These are phyloP conservation scores for Balearica regulorum DNA, from an alignment of 2,797 vertebrate genomes.

Conservation along the genomic window DNA sequence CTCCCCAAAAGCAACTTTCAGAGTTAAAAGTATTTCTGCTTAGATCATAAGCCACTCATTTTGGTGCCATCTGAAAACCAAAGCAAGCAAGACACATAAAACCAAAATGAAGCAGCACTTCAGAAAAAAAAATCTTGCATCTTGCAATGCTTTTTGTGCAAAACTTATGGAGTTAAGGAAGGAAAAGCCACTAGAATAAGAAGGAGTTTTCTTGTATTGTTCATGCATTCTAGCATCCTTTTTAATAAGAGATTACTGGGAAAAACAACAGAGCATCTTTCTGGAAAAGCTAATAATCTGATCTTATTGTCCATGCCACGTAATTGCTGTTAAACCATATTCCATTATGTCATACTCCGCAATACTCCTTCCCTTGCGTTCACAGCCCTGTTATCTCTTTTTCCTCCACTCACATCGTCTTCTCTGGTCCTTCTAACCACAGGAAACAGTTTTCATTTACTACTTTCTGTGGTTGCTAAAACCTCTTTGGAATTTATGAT, in stretches of 20 bases:
- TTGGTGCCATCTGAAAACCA: background rate
- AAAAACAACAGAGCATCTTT: slow-evolving; percentile 7
- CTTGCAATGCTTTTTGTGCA: background rate
- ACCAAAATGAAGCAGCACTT: background rate
- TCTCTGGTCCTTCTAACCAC: background rate
- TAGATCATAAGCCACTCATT: background rate
- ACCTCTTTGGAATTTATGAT: background rate
- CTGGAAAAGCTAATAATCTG: slow-evolving; percentile 11
- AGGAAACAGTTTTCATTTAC: background rate
- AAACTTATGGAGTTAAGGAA: background rate
- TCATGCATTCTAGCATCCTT: slow-evolving; percentile 20
- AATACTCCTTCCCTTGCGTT: background rate
- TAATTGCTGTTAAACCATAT: background rate
- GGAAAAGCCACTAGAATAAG: background rate
- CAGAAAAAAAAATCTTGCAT: background rate
- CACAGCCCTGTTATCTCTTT: background rate
- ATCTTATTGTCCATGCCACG: background rate
- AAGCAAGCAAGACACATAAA: background rate
- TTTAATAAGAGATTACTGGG: slow-evolving; percentile 2
- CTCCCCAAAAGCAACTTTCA: background rate
- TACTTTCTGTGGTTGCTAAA: background rate
- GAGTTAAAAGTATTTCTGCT: background rate
- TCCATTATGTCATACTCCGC: slow-evolving; percentile 12
- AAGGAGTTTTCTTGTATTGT: slow-evolving; percentile 21
- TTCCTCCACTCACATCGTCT: background rate